phyloP scores from a whole-genome alignment of 2,113 vertebrate genomes.

The Plotosus lineatus region DNA sequence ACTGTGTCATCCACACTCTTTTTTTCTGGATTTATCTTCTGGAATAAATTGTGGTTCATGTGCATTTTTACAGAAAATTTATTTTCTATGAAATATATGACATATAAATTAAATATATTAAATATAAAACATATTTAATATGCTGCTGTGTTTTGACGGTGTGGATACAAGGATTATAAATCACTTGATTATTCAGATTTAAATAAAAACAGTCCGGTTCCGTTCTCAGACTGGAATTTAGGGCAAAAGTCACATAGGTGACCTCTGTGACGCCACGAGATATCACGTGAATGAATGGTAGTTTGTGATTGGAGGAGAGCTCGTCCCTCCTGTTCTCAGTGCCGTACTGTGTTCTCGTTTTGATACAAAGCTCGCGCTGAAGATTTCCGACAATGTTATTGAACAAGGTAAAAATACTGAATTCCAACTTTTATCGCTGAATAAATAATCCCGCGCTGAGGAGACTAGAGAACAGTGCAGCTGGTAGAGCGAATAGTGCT shows the following conservation, averaged over 20 bases:
- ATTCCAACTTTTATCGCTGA: not conserved
- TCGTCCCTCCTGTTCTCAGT: not conserved
- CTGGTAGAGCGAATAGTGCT: not conserved
- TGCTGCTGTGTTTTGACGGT: too few relatives aligned
- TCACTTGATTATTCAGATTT: not conserved
- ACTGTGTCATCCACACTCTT: too few relatives aligned
- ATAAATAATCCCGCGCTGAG: not conserved
- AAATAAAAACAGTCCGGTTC: not conserved
- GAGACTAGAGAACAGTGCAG: not conserved
- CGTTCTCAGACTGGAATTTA: constrained; percentile 19
- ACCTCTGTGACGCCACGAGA: accelerated
- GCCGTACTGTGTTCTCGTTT: too few relatives aligned
- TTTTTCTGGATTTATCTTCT: too few relatives aligned
- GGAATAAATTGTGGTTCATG: too few relatives aligned
- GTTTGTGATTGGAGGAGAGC: constrained; percentile 38
- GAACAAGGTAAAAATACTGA: constrained; percentile 47
- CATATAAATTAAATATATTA: too few relatives aligned
- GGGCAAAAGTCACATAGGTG: constrained; percentile 40
- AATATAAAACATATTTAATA: too few relatives aligned
- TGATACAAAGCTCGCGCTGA: not conserved
- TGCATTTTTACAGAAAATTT: too few relatives aligned
- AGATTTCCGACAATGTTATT: constrained; percentile 40
- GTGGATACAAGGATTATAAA: too few relatives aligned
- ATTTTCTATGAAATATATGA: too few relatives aligned
- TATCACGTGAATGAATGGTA: constrained; percentile 29